Conservation (phyloP, 37 sponge, comb jelly and placozoan species). For the Haliclona indistincta region DNA sequence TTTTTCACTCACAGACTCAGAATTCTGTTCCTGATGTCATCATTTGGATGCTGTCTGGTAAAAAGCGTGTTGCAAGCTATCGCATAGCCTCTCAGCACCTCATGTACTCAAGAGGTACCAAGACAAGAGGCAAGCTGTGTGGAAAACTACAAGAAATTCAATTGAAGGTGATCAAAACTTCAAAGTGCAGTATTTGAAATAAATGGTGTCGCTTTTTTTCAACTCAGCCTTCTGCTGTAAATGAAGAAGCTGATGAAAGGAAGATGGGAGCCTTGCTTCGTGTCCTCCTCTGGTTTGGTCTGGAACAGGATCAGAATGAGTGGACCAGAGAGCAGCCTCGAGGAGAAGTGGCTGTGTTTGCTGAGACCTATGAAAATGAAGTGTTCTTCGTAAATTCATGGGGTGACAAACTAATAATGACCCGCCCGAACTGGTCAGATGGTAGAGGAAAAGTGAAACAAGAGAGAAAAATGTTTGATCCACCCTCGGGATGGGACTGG, state of each 20-base stretch:
- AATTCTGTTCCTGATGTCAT: constrained; percentile 95
- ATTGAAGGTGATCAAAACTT: constrained; percentile 59
- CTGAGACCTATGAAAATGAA: constrained; percentile 68
- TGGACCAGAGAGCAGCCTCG: constrained; percentile 59
- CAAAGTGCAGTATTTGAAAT: too few species aligned
- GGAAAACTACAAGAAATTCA: constrained; percentile 82
- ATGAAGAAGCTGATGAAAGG: constrained; percentile 81
- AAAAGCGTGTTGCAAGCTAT: constrained; percentile 80
- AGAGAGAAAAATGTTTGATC: constrained; percentile 72
- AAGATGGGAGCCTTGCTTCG: constrained; percentile 79
- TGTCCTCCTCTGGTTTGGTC: constrained; percentile 89
- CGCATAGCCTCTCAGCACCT: constrained; percentile 89
- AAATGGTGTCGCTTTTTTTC: too few species aligned
- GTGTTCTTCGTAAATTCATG: constrained; percentile 38
- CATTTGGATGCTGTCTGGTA: constrained; percentile 96
- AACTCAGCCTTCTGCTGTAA: constrained; percentile 81
- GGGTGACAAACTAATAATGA: constrained; percentile 64
- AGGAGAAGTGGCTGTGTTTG: constrained; percentile 89
- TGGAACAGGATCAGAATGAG: constrained; percentile 68
- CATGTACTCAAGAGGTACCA: constrained; percentile 67
- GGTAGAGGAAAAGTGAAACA: constrained; percentile 78
- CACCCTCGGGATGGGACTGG: constrained; percentile 90
- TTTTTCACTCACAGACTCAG: constrained; percentile 71
- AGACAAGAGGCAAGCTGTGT: constrained; percentile 81
- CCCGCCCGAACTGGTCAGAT: constrained; percentile 80